Evolutionary conservation across 2,113 vertebrate genomes (phyloP).

Genomic region (Manacus vitellinus): DNA sequence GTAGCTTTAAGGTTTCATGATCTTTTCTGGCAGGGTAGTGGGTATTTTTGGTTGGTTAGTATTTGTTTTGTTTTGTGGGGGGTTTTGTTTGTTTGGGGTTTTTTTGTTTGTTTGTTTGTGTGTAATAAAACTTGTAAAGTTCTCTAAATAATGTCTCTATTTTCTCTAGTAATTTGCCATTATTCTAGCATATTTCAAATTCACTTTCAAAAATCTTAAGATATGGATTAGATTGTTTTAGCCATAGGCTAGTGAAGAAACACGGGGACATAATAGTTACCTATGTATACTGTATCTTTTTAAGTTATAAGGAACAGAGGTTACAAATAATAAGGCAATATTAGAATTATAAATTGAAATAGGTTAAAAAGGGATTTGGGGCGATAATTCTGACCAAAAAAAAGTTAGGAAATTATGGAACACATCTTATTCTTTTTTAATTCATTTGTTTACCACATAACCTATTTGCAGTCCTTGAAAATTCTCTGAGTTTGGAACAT

Average conservation of each 20-base stretch:
- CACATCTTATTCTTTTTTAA: neutral
- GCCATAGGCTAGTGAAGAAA: neutral
- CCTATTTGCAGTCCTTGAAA: neutral
- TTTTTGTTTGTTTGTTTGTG: neutral
- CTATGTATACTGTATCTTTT: neutral
- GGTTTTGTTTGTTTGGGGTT: neutral
- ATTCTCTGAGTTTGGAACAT: neutral
- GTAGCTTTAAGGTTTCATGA: neutral
- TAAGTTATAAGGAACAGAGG: neutral
- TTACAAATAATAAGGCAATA: neutral
- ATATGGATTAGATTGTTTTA: neutral
- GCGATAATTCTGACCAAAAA: neutral
- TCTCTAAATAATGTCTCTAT: neutral
- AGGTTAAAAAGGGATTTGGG: neutral
- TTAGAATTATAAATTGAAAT: neutral
- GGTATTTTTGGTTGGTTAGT: neutral
- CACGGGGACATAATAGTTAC: accelerated
- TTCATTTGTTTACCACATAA: neutral
- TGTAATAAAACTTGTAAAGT: neutral
- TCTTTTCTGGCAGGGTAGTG: neutral
- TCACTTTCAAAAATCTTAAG: neutral
- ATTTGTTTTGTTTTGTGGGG: neutral
- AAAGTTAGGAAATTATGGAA: neutral
- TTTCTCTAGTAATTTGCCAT: neutral
- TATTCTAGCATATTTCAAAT: neutral